phyloP scores from a whole-genome alignment of 2,888 invertebrate genomes.

The Tetranychus truncatus region DNA sequence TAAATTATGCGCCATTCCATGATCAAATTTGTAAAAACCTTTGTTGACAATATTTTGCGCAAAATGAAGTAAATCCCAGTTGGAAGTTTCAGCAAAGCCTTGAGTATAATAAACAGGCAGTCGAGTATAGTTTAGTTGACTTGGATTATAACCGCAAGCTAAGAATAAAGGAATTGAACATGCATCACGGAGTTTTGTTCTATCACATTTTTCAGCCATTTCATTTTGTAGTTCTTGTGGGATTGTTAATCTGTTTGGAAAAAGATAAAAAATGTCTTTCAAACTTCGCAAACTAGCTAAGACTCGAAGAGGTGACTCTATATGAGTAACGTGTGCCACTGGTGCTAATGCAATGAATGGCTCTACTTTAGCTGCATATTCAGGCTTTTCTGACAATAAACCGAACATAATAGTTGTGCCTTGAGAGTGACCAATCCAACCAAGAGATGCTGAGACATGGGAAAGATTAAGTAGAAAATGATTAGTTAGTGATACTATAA shows the following conservation, averaged over 20 bases:
- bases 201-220: conserved; percentile 37
- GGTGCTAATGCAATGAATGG: conserved; percentile 35
- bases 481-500: too few species aligned
- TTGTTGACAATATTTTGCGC: conserved; percentile 28
- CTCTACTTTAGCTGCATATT: neutral
- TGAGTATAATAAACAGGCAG: conserved; percentile 34
- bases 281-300: conserved; percentile 40
- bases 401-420: neutral
- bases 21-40: conserved; percentile 11
- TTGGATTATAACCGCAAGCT: conserved; percentile 50
- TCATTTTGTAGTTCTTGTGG: conserved; percentile 44
- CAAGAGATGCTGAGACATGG: neutral
- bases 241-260: conserved; percentile 42
- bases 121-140: conserved; percentile 45
- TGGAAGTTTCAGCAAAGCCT: conserved; percentile 37
- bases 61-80: conserved; percentile 35
- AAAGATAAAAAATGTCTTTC: neutral
- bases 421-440: neutral
- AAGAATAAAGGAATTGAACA: conserved; percentile 56
- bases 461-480: too few species aligned
- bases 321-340: conserved; percentile 46
- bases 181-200: conserved; percentile 33
- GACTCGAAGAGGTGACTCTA: conserved; percentile 47
- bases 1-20: conserved; percentile 2
- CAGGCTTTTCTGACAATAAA: neutral